Base-by-base conservation (phyloP, 1,140 invertebrate species). In the Steinernema khuongi region DNA sequence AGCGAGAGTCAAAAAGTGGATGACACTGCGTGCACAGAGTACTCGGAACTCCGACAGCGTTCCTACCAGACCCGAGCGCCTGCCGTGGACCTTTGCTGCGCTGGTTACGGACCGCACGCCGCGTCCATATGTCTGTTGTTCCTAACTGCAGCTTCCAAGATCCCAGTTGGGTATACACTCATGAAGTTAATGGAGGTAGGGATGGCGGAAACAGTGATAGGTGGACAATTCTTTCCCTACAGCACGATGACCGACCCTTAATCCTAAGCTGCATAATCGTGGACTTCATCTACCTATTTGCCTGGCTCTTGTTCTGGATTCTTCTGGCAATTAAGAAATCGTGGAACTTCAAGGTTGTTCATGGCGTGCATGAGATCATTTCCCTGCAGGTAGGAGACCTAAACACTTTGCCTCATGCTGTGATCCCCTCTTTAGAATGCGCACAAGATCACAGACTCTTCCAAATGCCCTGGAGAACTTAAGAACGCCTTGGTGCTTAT, bases 281-380 rank as follows among this genome's bases (percentile, higher is more conserved):
- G 18, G 81, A 85, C 32, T 74, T 81, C 1, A 36, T 83, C 26
- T 85, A 85, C 73, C 71, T 84, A 31, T 81, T 85, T 67, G 68
- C 73, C 1, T 85, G 83, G 83, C 75, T 84, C 18, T 19, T 83
- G 26, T 67, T 84, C 19, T 84, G 83, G 79, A 68, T 84, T 29
- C 41, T 77, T 17, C 60, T 79, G 30, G 81, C 81, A 19, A 19
- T 81, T 14, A 83, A 81, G 36, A 43, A 79, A 31, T 67, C 78
- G 18, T 83, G 82, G 82, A n/a, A 78, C n/a, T 83, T 83, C 68
- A 72, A 74, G 33, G 70, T 80, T 7, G 22, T 68, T 1, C 72
- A 79, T 36, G 67, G 70, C 60, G 78, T 74, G 17, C 75, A 80
- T 44, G 74, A 80, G 36, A 41, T 80, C 72, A 72, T 76, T 18